Evolutionary conservation across 2,888 invertebrate species (phyloP).

Genomic region (Sminthurides aquaticus): DNA sequence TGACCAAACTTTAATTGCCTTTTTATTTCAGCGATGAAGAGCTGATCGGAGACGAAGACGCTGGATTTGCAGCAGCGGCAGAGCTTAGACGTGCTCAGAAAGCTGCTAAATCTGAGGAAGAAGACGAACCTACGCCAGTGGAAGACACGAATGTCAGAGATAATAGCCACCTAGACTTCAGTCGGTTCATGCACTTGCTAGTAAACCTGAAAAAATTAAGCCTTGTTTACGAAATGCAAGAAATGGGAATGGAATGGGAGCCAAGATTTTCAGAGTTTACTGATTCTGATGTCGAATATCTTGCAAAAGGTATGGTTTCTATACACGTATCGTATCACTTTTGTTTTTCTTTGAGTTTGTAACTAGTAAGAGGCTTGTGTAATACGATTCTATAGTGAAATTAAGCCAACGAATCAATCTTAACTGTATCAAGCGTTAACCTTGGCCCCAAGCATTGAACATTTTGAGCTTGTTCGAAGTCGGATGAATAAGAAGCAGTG

Average conservation of each 20-base stretch:
- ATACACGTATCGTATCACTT: not conserved
- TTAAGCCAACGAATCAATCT: not conserved
- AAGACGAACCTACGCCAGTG: constrained; percentile 13
- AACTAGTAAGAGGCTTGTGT: no score
- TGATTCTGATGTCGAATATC: constrained; percentile 34
- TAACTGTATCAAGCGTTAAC: not conserved
- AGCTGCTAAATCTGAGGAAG: constrained; percentile 8
- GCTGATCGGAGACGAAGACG: constrained; percentile 24
- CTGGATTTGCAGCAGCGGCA: constrained; percentile 21
- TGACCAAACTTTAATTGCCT: not conserved
- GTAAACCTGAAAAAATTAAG: constrained; percentile 32
- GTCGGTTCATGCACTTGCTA: constrained; percentile 31
- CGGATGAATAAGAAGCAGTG: constrained; percentile 37
- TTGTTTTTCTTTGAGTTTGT: not conserved
- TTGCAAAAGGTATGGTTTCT: constrained; percentile 31
- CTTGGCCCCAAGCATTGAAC: constrained; percentile 27
- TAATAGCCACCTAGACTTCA: constrained; percentile 36
- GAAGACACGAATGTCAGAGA: constrained; percentile 23
- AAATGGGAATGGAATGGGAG: constrained; percentile 40
- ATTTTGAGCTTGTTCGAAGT: constrained; percentile 37
- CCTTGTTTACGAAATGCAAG: constrained; percentile 37
- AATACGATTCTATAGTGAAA: not conserved
- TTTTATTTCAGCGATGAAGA: constrained; percentile 23
- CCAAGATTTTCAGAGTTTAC: constrained; percentile 36
- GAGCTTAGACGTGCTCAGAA: constrained; percentile 4